Conservation (phyloP, 2,113 vertebrate species). For the Camelus dromedarius region DNA sequence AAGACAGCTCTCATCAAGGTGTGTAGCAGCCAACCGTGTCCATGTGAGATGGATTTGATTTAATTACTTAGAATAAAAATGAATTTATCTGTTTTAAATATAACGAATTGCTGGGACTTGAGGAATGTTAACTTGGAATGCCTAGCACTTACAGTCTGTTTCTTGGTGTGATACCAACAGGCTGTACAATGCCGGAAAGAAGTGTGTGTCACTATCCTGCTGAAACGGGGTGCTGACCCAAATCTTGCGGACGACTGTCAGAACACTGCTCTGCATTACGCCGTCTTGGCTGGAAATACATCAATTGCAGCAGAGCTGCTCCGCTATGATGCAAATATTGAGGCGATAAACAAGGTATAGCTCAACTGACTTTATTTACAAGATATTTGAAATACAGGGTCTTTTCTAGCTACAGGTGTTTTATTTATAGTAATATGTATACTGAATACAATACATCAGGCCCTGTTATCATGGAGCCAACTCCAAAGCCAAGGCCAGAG, state of each 20-base stretch:
- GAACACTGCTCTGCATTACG: constrained; percentile 93
- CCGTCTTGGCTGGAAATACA: constrained; percentile 85
- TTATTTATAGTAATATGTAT: constrained; percentile 59
- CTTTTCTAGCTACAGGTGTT: constrained; percentile 14
- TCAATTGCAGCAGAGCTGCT: constrained; percentile 87
- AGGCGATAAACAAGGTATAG: constrained; percentile 93
- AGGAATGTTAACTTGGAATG: background rate
- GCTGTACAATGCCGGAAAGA: constrained; percentile 94
- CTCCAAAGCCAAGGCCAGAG: background rate
- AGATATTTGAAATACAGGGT: background rate
- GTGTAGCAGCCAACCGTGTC: constrained; percentile 1
- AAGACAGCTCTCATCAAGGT: constrained; percentile 96
- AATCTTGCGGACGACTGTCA: constrained; percentile 89
- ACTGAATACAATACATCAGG: background rate
- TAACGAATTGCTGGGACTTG: background rate
- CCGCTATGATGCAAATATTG: constrained; percentile 87
- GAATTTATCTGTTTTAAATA: background rate
- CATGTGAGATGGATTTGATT: background rate
- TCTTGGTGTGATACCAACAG: constrained; percentile 82
- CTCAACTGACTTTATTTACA: background rate
- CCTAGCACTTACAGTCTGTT: background rate
- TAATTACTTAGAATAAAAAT: background rate
- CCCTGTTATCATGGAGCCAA: background rate
- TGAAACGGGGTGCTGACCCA: constrained; percentile 91
- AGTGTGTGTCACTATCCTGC: constrained; percentile 88